Evolutionary conservation across 2,888 invertebrate species (phyloP).

Genomic region (Dicyrtomina minuta): DNA sequence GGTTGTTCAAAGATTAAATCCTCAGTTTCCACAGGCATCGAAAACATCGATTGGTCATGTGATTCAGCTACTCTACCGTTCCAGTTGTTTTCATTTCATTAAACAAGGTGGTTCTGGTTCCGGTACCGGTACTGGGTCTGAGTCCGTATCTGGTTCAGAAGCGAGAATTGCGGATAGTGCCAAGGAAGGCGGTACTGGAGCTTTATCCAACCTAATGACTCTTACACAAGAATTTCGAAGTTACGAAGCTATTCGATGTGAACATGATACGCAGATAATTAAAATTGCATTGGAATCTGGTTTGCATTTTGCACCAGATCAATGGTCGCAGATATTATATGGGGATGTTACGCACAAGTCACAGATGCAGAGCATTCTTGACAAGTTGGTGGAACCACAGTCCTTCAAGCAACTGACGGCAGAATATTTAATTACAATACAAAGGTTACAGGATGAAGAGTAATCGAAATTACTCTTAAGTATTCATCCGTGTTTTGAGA

Average conservation of each 20-base stretch:
- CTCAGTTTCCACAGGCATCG: constrained; percentile 92
- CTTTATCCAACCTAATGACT: constrained; percentile 97
- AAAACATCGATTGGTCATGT: constrained; percentile 99
- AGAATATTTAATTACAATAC: constrained; percentile 47
- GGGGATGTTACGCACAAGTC: constrained; percentile 94
- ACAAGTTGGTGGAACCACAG: constrained; percentile 48
- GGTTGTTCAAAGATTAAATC: constrained; percentile 93
- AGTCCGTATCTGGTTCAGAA: too few species aligned
- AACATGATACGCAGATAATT: constrained; percentile 98
- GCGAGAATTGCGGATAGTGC: too few species aligned
- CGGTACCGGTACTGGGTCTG: too few species aligned
- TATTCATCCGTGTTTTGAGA: constrained; percentile 46
- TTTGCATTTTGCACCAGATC: constrained; percentile 93
- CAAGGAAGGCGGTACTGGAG: constrained; percentile 56
- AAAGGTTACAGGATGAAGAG: constrained; percentile 40
- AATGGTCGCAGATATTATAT: constrained; percentile 95
- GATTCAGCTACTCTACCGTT: constrained; percentile 94
- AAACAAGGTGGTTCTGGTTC: constrained; percentile 69
- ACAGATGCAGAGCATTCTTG: constrained; percentile 93
- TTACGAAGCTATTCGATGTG: constrained; percentile 87
- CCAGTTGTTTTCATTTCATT: constrained; percentile 97
- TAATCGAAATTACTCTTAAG: constrained; percentile 41
- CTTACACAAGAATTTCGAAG: constrained; percentile 94
- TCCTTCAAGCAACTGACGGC: constrained; percentile 47
- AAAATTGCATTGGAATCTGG: constrained; percentile 98